Evolutionary conservation across 2,797 vertebrate genomes (phyloP), one percentile per base, ranked within the genome.

Genomic region (Neosilurus mollespiculum): DNA sequence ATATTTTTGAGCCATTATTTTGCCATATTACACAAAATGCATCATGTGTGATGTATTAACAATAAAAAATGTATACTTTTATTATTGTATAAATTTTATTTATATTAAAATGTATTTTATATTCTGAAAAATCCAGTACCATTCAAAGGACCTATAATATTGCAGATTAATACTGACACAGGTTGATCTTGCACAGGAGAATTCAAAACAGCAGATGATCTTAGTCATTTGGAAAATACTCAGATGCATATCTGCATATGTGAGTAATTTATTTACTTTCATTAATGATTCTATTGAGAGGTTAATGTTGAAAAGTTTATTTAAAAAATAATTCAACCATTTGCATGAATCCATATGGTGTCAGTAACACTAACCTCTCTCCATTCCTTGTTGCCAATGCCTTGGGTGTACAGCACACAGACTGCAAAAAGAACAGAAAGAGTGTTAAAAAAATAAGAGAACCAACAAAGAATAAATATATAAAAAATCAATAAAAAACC

Each of bases 361-460:
- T 5, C 30, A 30, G 51, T 24, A 49, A 20, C 37, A 81, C 95
- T 95, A 93, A 99, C 98, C 96, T 99, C 98, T 95, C 97, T 96
- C 98, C 98, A 99, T 90, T 99, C 98, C 91, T 96, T 98, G 94
- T 96, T 99, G 91, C 97, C 97, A 90, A 98, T 94, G 89, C 94
- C 97, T 96, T 99, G 97, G 22, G 94, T 94, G 92, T 99, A 99
- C 88, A 99, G 96, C 88, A 99, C 98, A 91, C 98, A 99, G 90
- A 99, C 98, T 99, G 95, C 65, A 87, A 91, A 86, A 90, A 89
- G 93, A 69, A 93, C 81, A 86, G 69, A 84, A 12, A 24, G 37
- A 43, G 10, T 61, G 54, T 76, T 77, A 43, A 65, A 30, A 26
- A 78, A n/a, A 59, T n/a, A n/a, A 70, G 83, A 77, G 89, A 54